A percentile compares a stretch with the other conserved stretches of the same genome.
Evolutionary conservation across 2,797 vertebrate species (phyloP).

Genomic region (Micrastur ruficollis): DNA sequence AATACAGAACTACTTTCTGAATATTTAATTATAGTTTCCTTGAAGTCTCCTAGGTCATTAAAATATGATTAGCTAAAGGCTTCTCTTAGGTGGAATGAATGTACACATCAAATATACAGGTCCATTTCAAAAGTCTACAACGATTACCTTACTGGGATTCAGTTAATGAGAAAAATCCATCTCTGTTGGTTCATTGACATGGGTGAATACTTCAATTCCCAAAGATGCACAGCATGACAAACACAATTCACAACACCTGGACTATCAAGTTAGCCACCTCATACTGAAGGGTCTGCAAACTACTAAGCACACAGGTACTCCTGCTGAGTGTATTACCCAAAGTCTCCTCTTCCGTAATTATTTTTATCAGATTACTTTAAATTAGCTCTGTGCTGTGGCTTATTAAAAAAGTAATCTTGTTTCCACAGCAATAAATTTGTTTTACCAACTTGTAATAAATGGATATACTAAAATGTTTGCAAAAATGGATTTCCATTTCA

Average conservation of each 20-base stretch:
- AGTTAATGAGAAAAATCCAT: conserved; percentile 25
- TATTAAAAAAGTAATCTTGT: neutral
- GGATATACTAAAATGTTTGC: neutral
- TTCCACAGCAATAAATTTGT: neutral
- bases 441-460: neutral
- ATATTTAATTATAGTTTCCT: conserved; percentile 39
- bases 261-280: neutral
- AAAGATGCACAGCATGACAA: neutral
- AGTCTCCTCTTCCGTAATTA: neutral
- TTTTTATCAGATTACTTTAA: conserved; percentile 26
- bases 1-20: neutral
- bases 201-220: neutral
- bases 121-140: neutral
- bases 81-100: conserved; percentile 30
- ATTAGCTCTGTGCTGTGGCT: neutral
- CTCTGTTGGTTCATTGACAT: neutral
- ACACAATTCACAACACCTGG: neutral
- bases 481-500: neutral
- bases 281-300: neutral
- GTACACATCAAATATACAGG: neutral
- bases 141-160: neutral
- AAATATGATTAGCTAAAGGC: conserved; percentile 34
- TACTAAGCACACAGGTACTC: neutral
- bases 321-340: neutral
- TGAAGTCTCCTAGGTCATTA: conserved; percentile 31